Evolutionary conservation across 1,140 invertebrate genomes (phyloP).

Genomic region (Drosophila sp.): DNA sequence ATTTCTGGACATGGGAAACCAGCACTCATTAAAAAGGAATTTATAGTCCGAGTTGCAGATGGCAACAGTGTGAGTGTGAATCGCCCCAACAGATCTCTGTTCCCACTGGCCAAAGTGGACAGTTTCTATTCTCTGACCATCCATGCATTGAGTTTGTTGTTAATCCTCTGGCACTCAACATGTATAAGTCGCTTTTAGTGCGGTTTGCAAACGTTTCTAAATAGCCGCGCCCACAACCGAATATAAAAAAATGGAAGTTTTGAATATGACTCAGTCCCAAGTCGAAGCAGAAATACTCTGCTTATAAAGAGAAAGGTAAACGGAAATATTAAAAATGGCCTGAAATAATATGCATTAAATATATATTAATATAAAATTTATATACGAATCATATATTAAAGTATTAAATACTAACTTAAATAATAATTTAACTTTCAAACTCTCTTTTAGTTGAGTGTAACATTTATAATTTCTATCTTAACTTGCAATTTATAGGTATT

Average conservation of each 20-base stretch:
- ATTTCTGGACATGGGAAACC: slow-evolving; percentile 41
- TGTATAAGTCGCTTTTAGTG: slow-evolving; percentile 84
- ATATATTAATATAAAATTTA: no score
- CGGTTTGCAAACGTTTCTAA: slow-evolving; percentile 78
- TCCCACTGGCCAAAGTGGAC: slow-evolving; percentile 21
- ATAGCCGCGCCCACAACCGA: slow-evolving; percentile 40
- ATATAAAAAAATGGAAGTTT: slow-evolving; percentile 28
- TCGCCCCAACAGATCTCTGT: neutral
- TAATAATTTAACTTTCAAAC: no score
- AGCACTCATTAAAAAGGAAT: slow-evolving; percentile 84
- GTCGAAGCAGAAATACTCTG: slow-evolving; percentile 23
- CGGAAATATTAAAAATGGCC: neutral
- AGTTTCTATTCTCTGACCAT: slow-evolving; percentile 35
- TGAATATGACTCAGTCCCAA: slow-evolving; percentile 7
- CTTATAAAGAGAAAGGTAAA: no score
- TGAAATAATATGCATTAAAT: no score
- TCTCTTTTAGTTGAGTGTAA: no score
- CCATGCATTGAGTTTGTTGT: slow-evolving; percentile 59
- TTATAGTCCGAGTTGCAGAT: slow-evolving; percentile 54
- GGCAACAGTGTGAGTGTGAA: slow-evolving; percentile 3
- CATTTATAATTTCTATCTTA: no score
- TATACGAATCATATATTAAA: no score
- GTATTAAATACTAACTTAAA: no score
- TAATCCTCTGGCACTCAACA: slow-evolving; percentile 84
- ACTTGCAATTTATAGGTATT: no score